Evolutionary conservation across 2,888 invertebrate genomes (phyloP), one percentile per base, ranked within the genome.

Genomic region (Cecidostiba fungosa): DNA sequence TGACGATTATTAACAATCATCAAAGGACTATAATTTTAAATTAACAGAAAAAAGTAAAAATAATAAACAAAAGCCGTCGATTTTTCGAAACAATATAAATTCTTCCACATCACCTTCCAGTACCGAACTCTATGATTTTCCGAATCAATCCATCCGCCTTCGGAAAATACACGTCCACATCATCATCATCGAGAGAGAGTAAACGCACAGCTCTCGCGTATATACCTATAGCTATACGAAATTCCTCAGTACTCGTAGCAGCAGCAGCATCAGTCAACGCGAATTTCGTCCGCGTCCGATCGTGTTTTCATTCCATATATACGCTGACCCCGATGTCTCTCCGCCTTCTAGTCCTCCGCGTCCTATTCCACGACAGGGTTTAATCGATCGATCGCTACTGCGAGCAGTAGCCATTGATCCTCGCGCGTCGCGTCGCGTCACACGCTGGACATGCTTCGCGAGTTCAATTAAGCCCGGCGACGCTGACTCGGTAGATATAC

Each of bases 391-490:
- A 12, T 72, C 72, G 43, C n/a, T n/a, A 4, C 54, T 1, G 54
- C 54, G n/a, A n/a, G 19, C 54, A n/a, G 54, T n/a, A 66, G 66
- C 66, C 66, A 66, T 26, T 66, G 66, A 66, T 66, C 66, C 66
- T 66, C 66, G 66, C 26, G 72, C 36, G 36, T 72, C 72, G 72
- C 19, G 36, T 39, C 36, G 36, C 19, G 36, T 23, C 78, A n/a
- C 29, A 66, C 10, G 66, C 14, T 50, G 66, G 70, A 79, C 79
- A 73, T 81, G 81, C 73, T 54, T 62, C 81, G 73, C 43, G 81
- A 73, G 59, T 81, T 81, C 81, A 73, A 81, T 81, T 81, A 81
- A 81, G 26, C 73, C 10, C 73, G 29, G 29, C 59, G 36, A n/a
- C n/a, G 43, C 54, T 29, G 43, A 29, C 26, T 39, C 72, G 19